Base-by-base conservation (phyloP, 2,113 vertebrate species). In the Cromileptes altivelis region DNA sequence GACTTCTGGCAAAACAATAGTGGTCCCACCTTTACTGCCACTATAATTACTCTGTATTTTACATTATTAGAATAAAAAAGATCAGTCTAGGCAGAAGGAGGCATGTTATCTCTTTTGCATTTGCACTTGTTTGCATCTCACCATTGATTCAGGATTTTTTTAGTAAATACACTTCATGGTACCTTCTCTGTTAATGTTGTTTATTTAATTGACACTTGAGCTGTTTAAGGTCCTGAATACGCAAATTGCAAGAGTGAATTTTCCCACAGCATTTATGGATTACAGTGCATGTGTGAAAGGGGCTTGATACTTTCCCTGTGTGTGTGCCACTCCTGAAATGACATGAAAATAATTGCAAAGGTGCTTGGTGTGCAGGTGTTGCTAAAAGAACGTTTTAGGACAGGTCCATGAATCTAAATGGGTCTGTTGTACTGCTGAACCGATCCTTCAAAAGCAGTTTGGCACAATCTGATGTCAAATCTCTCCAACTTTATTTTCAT, bases 381-480 rank as follows among this genome's bases (percentile, higher is more conserved):
- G 49, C 61, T 40, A 53, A 58, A 7, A 45, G 6, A 27, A 37
- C 56, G 13, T 45, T 17, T 56, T 9, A 0, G 7, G 45, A 57
- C 6, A 25, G 52, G 70, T 70, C n/a, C 33, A 23, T 70, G 30
- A 64, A 55, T 83, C 64, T 30, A 53, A 23, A 80, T 85, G 84
- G 85, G 90, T 89, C 93, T 95, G 92, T 95, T 65, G 15, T 25
- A 42, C 70, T 30, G 15, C 49, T 60, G 6, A 63, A 1, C 40
- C 9, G 1, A 27, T 69, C 49, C 23, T 74, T 64, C 47, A 7
- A 17, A 60, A 75, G 33, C 4, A 74, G n/a, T n/a, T 40, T 49
- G 40, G 27, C 18, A 19, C 9, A 78, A 79, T 90, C 58, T 70
- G 69, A 85, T 45, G 78, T 69, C 12, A 37, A 25, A 57, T 74